Percentiles rank a stretch among this genome's conserved stretches.
Evolutionary conservation across 2,113 vertebrate species (phyloP).

Genomic region (Puffinus mauretanicus): DNA sequence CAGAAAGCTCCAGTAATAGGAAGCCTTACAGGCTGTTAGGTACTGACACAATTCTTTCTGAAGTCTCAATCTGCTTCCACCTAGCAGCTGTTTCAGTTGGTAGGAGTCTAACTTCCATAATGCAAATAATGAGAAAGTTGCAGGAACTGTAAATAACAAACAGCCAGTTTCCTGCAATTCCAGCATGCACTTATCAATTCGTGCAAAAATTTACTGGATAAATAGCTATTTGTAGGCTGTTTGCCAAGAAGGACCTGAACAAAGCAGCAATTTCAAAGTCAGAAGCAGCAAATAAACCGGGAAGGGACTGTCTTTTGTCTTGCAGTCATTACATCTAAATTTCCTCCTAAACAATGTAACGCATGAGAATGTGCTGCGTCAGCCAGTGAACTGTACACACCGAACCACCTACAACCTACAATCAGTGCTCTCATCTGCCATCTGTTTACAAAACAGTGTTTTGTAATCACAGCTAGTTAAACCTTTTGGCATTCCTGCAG

Average conservation of each 20-base stretch:
- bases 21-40: neutral
- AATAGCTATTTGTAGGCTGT: neutral
- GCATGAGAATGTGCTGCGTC: neutral
- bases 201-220: neutral
- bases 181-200: neutral
- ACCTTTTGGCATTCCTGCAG: neutral
- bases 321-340: neutral
- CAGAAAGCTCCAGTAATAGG: neutral
- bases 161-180: constrained; percentile 21
- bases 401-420: neutral
- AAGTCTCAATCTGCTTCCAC: neutral
- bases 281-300: neutral
- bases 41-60: neutral
- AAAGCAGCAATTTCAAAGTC: constrained; percentile 35
- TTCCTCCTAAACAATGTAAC: neutral
- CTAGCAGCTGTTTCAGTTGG: constrained; percentile 17
- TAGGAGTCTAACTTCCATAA: neutral
- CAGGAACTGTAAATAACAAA: neutral
- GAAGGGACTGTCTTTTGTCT: constrained; percentile 17
- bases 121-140: neutral
- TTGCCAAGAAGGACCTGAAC: constrained; percentile 31
- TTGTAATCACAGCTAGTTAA: neutral
- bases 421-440: constrained; percentile 6
- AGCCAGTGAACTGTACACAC: neutral
- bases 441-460: neutral